Percentiles rank a stretch among this genome's conserved stretches.
Conservation (phyloP, 2,888 invertebrate genomes). For the Darwinula stevensoni region DNA sequence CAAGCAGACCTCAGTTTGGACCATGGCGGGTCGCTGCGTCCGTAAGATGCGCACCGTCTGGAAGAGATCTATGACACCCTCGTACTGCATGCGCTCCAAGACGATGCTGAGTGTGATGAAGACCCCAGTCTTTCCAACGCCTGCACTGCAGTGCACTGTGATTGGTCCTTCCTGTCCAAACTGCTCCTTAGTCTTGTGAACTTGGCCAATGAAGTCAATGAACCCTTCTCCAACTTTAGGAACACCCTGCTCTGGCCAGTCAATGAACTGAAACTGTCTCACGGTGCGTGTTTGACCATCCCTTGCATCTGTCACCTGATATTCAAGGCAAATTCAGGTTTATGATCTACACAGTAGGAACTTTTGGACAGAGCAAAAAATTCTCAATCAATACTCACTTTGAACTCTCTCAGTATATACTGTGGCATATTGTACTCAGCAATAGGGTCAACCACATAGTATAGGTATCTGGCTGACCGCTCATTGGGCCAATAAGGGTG, state of each 20-base stretch:
- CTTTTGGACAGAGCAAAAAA: no score
- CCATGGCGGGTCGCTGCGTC: conserved; percentile 96
- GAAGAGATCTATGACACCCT: conserved; percentile 95
- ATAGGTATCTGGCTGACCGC: conserved; percentile 82
- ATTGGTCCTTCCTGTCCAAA: conserved; percentile 99
- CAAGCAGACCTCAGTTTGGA: conserved; percentile 99
- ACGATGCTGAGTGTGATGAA: conserved; percentile 95
- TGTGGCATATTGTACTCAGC: conserved; percentile 99
- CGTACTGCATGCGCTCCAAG: conserved; percentile 93
- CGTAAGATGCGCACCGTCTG: conserved; percentile 92
- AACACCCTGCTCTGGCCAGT: conserved; percentile 83
- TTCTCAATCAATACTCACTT: no score
- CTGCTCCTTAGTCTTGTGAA: conserved; percentile 98
- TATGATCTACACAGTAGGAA: no score
- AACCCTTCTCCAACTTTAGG: conserved; percentile 96
- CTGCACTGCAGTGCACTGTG: conserved; percentile 92
- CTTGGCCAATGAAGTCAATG: conserved; percentile 96
- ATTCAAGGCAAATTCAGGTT: no score
- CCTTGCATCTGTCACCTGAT: conserved; percentile 62
- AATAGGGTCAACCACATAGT: conserved; percentile 94
- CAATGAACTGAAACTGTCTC: conserved; percentile 83
- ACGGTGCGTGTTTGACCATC: conserved; percentile 87
- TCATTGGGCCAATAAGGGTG: conserved; percentile 99
- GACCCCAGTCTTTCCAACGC: conserved; percentile 92
- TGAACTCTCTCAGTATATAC: conserved; percentile 93